Conservation (phyloP, 2,797 vertebrate species). For the Phrynocephalus vlangalii region DNA sequence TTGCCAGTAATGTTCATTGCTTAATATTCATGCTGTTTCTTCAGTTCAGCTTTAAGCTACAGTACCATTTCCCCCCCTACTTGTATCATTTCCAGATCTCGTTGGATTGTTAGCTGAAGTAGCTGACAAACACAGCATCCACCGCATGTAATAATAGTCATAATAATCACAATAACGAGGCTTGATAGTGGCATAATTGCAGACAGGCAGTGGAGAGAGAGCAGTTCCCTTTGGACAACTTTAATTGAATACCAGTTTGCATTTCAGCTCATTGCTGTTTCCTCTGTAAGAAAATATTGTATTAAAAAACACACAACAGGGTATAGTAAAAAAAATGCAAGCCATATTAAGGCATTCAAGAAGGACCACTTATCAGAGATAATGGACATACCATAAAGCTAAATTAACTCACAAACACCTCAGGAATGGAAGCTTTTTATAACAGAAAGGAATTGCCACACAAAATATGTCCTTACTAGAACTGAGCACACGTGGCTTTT, state of each 20-base stretch:
- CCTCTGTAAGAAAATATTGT: neutral
- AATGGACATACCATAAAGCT: slow-evolving; percentile 9
- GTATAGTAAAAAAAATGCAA: slow-evolving; percentile 30
- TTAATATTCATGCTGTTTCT: slow-evolving; percentile 48
- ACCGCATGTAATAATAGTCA: neutral
- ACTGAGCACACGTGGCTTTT: neutral
- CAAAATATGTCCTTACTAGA: neutral
- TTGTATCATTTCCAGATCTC: slow-evolving; percentile 36
- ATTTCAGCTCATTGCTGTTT: slow-evolving; percentile 5
- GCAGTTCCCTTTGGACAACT: neutral
- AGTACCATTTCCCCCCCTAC: rapidly evolving
- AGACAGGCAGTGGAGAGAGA: slow-evolving; percentile 1
- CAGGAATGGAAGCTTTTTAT: neutral
- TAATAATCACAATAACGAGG: slow-evolving; percentile 4
- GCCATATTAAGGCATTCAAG: neutral
- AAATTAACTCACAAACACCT: neutral
- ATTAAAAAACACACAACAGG: neutral
- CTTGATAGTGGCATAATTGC: slow-evolving; percentile 47
- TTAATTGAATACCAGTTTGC: slow-evolving; percentile 14
- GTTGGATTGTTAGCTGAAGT: slow-evolving; percentile 7
- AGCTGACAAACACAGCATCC: neutral
- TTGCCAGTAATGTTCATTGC: neutral
- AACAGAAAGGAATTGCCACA: neutral
- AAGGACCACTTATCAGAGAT: neutral
- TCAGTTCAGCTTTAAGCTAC: slow-evolving; percentile 40